phyloP scores from a whole-genome alignment of 1,140 invertebrate species.

The Wiebesia pumilae region DNA sequence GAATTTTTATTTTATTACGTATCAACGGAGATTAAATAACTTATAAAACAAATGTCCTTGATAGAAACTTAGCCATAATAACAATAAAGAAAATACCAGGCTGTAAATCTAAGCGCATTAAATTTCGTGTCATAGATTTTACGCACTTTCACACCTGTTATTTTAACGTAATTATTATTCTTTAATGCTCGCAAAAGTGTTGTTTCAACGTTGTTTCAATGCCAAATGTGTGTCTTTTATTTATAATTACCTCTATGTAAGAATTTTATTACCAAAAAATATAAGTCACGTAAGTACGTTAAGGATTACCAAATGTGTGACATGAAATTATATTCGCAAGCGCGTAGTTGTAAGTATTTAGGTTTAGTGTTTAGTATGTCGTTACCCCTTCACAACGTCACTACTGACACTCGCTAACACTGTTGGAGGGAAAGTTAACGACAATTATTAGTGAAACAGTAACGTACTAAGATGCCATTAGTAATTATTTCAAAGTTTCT shows the following conservation, averaged over 20 bases:
- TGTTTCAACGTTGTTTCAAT: not conserved
- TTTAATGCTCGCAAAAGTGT: not conserved
- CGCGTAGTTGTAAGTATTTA: not conserved
- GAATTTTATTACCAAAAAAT: not conserved
- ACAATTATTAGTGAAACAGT: not conserved
- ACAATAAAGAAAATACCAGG: not conserved
- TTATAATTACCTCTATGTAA: not conserved
- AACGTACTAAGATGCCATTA: not conserved
- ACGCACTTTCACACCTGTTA: not conserved
- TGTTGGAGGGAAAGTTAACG: not conserved
- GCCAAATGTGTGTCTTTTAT: not conserved
- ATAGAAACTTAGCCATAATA: not conserved
- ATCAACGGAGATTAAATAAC: not conserved
- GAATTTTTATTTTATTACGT: too few species aligned
- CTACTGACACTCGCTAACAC: not conserved
- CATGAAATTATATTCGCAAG: not conserved
- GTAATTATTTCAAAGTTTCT: not conserved
- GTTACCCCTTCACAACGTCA: slow-evolving; percentile 1
- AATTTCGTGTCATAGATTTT: not conserved
- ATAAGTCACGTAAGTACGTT: not conserved
- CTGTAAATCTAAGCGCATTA: not conserved
- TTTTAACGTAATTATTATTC: not conserved
- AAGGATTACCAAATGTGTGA: not conserved
- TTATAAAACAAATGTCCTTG: not conserved
- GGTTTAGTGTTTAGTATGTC: not conserved